A percentile compares a stretch with the other conserved stretches of the same genome.
Conservation (phyloP, 2,113 vertebrate species). For the Channa argus region DNA sequence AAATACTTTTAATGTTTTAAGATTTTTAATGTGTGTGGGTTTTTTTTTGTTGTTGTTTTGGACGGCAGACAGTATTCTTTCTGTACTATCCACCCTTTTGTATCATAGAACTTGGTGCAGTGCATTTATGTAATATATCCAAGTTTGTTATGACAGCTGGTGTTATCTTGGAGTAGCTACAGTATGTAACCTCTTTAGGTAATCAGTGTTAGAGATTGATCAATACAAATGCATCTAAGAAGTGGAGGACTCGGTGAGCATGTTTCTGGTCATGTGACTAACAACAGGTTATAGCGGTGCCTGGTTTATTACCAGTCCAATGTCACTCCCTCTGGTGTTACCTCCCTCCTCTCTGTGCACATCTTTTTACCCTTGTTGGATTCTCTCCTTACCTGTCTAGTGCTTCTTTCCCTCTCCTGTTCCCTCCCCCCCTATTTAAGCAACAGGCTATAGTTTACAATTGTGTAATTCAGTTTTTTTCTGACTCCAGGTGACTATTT, state of each 20-base stretch:
- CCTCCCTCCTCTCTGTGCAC: not conserved
- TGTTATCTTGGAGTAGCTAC: not conserved
- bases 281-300: constrained; percentile 22
- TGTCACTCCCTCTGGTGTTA: not conserved
- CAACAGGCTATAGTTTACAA: no score
- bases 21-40: no score
- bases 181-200: not conserved
- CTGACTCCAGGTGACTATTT: not conserved
- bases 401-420: no score
- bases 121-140: constrained; percentile 30
- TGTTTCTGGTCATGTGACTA: constrained; percentile 36
- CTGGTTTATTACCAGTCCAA: constrained; percentile 19
- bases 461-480: no score
- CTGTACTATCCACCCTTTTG: no score
- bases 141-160: not conserved
- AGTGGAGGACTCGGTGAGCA: not conserved
- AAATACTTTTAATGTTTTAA: no score
- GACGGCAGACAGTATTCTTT: no score
- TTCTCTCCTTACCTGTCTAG: constrained; percentile 3
- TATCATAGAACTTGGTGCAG: not conserved
- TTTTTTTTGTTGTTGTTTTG: no score
- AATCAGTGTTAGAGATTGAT: constrained; percentile 3
- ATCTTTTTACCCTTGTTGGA: not conserved
- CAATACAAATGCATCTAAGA: not conserved
- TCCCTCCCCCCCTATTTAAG: no score